Conservation (phyloP, 2,888 invertebrate species). For the Apotomis capreana region DNA sequence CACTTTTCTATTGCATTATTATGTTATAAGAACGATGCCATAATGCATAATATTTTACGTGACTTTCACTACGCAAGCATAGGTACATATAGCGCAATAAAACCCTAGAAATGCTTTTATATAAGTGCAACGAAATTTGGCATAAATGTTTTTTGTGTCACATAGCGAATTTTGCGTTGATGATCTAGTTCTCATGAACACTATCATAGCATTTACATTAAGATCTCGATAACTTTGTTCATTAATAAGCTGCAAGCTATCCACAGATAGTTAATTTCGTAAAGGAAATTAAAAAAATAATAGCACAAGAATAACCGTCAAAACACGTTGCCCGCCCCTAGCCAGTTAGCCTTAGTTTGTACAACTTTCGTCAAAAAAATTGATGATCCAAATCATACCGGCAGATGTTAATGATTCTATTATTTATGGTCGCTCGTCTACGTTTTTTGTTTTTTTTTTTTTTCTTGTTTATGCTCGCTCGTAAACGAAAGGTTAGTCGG, state of each 20-base stretch:
- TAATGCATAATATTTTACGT: too few species aligned
- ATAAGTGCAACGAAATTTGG: too few species aligned
- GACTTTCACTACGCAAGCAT: too few species aligned
- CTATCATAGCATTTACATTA: background rate
- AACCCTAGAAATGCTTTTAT: too few species aligned
- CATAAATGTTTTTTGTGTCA: too few species aligned
- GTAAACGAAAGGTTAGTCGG: constrained; percentile 54
- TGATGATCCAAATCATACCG: constrained; percentile 74
- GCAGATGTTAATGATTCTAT: constrained; percentile 83
- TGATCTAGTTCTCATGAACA: too few species aligned
- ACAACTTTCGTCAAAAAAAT: constrained; percentile 67
- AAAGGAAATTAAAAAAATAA: constrained; percentile 53
- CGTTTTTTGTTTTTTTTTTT: constrained; percentile 57
- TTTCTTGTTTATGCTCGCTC: constrained; percentile 52
- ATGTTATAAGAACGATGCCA: too few species aligned
- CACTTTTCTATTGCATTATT: too few species aligned
- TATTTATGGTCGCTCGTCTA: constrained; percentile 76
- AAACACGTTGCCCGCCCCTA: constrained; percentile 72
- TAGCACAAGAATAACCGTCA: constrained; percentile 71
- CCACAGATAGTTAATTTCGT: constrained; percentile 30
- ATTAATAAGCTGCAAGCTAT: constrained; percentile 5
- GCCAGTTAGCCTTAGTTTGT: constrained; percentile 46
- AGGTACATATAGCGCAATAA: too few species aligned
- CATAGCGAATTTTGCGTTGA: too few species aligned
- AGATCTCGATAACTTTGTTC: constrained; percentile 19